A percentile compares a stretch with the other conserved stretches of the same genome.
phyloP scores from a whole-genome alignment of 2,888 invertebrate genomes.

The Caenorhabditis sp. region DNA sequence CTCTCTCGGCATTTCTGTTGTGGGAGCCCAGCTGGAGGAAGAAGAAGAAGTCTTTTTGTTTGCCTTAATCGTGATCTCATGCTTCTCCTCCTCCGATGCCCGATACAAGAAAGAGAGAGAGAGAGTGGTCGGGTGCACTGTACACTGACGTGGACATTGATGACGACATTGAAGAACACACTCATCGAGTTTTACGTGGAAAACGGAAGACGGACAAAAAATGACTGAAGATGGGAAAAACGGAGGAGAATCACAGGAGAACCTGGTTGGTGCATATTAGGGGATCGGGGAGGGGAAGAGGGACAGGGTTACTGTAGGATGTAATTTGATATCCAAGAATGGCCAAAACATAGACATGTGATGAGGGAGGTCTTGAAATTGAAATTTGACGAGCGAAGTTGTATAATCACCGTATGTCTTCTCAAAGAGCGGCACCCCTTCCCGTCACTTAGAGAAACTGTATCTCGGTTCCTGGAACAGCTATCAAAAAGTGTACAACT shows the following conservation, averaged over 20 bases:
- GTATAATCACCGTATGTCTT: no score
- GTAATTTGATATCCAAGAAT: no score
- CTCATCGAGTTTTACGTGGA: conserved; percentile 38
- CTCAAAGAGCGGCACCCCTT: no score
- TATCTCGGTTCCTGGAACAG: no score
- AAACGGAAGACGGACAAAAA: conserved; percentile 2
- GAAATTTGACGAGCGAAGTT: no score
- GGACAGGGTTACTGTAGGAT: not conserved
- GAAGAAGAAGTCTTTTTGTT: conserved; percentile 39
- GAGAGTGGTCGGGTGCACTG: conserved; percentile 42
- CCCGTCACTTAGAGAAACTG: no score
- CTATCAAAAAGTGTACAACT: no score
- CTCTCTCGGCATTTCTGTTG: conserved; percentile 24
- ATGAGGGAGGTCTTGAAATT: no score
- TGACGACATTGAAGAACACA: conserved; percentile 43
- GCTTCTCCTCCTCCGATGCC: conserved; percentile 31
- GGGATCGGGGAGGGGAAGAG: not conserved
- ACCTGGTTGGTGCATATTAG: no score
- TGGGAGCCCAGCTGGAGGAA: conserved; percentile 30
- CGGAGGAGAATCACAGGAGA: not conserved
- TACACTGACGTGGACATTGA: conserved; percentile 61
- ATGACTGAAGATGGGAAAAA: conserved; percentile 14
- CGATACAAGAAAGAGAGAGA: conserved; percentile 11
- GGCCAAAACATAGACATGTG: no score
- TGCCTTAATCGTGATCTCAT: conserved; percentile 67